Evolutionary conservation across 2,797 vertebrate genomes (phyloP), one percentile per base, ranked within the genome.

Genomic region (Arctocebus calabarensis): DNA sequence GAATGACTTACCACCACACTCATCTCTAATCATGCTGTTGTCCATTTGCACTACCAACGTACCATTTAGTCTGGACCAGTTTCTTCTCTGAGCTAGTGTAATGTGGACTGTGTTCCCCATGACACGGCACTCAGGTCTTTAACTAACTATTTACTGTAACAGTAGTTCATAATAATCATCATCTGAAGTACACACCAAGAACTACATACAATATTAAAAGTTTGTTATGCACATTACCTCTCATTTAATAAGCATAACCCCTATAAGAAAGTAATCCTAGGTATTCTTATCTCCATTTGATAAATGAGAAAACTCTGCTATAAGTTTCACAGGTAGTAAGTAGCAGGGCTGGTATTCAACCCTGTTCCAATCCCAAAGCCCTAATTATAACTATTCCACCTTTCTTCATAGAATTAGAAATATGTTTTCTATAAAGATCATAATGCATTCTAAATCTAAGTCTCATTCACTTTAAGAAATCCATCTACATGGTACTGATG

Each of bases 381-480:
- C 77, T 20, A 52, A n/a, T 77, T 66, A 3, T 0, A 55, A 40
- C 4, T 17, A 64, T 8, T 68, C 10, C 32, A 17, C 7, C 10
- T 20, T 43, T 27, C n/a, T 73, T 48, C 7, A 57, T 0, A 66
- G 23, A 81, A 93, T 73, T 48, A 29, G 45, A 12, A 37, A 40
- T 19, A 43, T 1, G 45, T 68, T 16, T 40, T 57, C 25, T 74
- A n/a, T 59, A 32, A 73, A 29, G 27, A 48, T 52, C 40, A n/a
- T 25, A 82, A 90, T 4, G 3, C 61, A 55, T 84, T 85, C 62
- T 66, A 71, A 61, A 55, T 4, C 45, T 37, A 59, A 52, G 34
- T 88, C 81, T 93, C 57, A 1, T 13, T 84, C 20, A 81, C 25
- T 87, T 96, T 83, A 59, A 82, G 90, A 84, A 74, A 71, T 4